A percentile compares a stretch with the other conserved stretches of the same genome.
Evolutionary conservation across 2,888 invertebrate genomes (phyloP).

Genomic region (Tachina fera): DNA sequence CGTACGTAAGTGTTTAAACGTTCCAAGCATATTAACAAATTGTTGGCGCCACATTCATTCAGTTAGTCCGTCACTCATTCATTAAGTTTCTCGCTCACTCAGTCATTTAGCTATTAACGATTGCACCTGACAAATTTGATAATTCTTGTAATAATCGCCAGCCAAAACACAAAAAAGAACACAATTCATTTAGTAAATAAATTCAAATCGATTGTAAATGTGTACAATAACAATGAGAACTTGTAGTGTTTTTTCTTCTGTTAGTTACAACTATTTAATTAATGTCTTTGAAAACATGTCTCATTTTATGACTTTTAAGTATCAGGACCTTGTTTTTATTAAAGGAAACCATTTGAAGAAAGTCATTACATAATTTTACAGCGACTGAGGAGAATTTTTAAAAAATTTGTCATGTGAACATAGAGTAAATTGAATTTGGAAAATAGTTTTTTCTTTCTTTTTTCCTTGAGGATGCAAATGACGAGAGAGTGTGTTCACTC

Average conservation of each 20-base stretch:
- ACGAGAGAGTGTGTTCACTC: too few species aligned
- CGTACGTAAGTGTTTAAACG: conserved; percentile 68
- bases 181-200: conserved; percentile 6
- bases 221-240: conserved; percentile 19
- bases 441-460: too few species aligned
- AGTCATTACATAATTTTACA: conserved; percentile 22
- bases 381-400: not conserved
- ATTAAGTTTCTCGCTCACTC: conserved; percentile 5
- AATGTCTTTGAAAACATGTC: conserved; percentile 24
- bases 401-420: not conserved
- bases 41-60: conserved; percentile 78
- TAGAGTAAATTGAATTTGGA: too few species aligned
- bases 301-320: conserved; percentile 13
- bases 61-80: conserved; percentile 18
- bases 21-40: conserved; percentile 74
- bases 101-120: conserved; percentile 25
- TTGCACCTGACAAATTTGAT: conserved; percentile 57
- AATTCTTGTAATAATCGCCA: conserved; percentile 52
- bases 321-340: conserved; percentile 3
- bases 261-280: conserved; percentile 17
- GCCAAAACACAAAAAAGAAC: conserved; percentile 20
- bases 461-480: too few species aligned
- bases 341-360: conserved; percentile 5
- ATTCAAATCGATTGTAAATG: conserved; percentile 46
- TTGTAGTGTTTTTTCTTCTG: conserved; percentile 1